Percentiles rank a stretch among this genome's conserved stretches.
These are phyloP conservation scores for Arenicola marina DNA, from an alignment of 2,888 invertebrate species.

Conservation along the genomic window DNA sequence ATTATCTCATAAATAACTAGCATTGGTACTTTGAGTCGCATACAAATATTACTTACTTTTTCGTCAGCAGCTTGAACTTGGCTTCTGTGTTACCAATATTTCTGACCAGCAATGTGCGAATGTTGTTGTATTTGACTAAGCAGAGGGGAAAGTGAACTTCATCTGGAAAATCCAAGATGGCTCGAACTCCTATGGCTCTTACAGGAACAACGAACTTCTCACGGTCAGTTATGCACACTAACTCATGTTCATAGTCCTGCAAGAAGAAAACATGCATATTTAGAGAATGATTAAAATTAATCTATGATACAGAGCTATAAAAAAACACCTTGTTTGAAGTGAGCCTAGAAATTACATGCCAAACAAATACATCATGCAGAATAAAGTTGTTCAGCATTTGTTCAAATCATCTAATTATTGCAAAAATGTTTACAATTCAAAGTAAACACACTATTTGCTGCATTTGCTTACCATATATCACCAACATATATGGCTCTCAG, in stretches of 20 bases:
- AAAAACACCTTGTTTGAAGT: too few species aligned
- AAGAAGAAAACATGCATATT: slow-evolving; percentile 8
- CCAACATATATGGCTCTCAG: too few species aligned
- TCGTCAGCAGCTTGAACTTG: slow-evolving; percentile 63
- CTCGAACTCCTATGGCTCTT: slow-evolving; percentile 66
- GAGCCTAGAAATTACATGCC: too few species aligned
- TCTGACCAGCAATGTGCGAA: slow-evolving; percentile 65
- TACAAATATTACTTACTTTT: slow-evolving; percentile 60
- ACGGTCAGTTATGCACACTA: slow-evolving; percentile 60
- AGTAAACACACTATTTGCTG: too few species aligned
- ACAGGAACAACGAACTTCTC: slow-evolving; percentile 62
- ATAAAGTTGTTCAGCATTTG: too few species aligned
- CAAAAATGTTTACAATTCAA: too few species aligned
- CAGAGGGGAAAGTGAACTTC: slow-evolving; percentile 64
- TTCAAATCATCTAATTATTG: too few species aligned
- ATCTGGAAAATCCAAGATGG: slow-evolving; percentile 69
- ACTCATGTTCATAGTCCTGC: slow-evolving; percentile 61
- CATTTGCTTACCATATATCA: too few species aligned
- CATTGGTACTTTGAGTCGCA: too few species aligned
- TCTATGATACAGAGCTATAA: neutral
- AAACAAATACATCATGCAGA: too few species aligned
- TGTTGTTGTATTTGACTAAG: slow-evolving; percentile 65
- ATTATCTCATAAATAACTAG: neutral
- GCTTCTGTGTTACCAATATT: slow-evolving; percentile 66
- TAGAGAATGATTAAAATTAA: neutral